These are phyloP conservation scores for Lasioglossum vierecki DNA, from an alignment of 2,888 invertebrate species.

Conservation along the genomic window DNA sequence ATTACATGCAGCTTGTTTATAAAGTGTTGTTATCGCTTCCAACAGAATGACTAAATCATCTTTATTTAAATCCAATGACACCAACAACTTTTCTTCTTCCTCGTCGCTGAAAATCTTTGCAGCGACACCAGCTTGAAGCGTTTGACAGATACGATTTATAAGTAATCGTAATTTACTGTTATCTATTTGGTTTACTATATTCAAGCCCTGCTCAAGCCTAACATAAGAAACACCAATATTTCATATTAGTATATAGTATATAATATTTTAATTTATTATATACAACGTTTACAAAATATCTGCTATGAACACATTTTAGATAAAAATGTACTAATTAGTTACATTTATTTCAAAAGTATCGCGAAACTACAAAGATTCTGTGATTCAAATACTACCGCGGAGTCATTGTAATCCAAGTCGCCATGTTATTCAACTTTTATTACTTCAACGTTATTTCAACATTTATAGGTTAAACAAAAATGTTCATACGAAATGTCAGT, in stretches of 20 bases:
- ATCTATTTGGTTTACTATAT: slow-evolving; percentile 73
- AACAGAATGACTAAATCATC: slow-evolving; percentile 72
- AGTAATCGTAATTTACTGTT: slow-evolving; percentile 77
- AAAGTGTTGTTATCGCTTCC: slow-evolving; percentile 74
- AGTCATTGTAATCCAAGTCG: slow-evolving; percentile 49
- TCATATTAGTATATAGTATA: not conserved
- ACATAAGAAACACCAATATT: slow-evolving; percentile 6
- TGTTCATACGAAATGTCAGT: not conserved
- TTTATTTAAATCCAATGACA: slow-evolving; percentile 75
- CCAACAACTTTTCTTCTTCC: slow-evolving; percentile 77
- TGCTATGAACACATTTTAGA: not conserved
- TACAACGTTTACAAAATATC: not conserved
- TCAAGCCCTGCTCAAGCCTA: slow-evolving; percentile 76
- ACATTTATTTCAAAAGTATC: not conserved
- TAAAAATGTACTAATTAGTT: not conserved
- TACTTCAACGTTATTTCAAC: no score
- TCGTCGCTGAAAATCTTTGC: slow-evolving; percentile 75
- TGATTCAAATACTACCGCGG: slow-evolving; percentile 52
- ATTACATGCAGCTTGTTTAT: slow-evolving; percentile 75
- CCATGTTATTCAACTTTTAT: slow-evolving; percentile 33
- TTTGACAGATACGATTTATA: slow-evolving; percentile 77
- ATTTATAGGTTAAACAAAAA: slow-evolving; percentile 30
- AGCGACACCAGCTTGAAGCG: slow-evolving; percentile 64
- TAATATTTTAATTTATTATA: not conserved
- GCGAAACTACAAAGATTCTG: not conserved